phyloP scores from a whole-genome alignment of 35 echinoderm and acorn worm species.

The Ophiothrix spiculata region DNA sequence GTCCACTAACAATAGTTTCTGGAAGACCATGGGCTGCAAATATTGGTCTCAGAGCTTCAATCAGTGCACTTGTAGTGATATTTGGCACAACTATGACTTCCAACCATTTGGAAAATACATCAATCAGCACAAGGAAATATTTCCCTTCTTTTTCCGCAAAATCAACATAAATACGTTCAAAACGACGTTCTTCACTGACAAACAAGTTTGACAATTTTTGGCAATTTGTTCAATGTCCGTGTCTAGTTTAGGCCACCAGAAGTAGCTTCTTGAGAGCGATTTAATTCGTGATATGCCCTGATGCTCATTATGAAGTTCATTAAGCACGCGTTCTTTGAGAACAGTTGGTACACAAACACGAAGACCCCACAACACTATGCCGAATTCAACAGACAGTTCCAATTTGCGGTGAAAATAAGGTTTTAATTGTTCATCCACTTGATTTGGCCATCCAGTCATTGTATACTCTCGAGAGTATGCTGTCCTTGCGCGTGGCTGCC shows the following conservation, averaged over 20 bases:
- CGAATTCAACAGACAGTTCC: conserved; percentile 59
- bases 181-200: conserved; percentile 20
- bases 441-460: conserved; percentile 69
- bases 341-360: conserved; percentile 45
- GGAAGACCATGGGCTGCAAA: conserved; percentile 69
- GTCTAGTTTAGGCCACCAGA: conserved; percentile 65
- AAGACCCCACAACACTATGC: conserved; percentile 57
- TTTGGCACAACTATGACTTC: conserved; percentile 39
- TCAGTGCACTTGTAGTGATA: conserved; percentile 36
- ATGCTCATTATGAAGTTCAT: conserved; percentile 61
- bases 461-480: conserved; percentile 45
- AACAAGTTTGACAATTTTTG: conserved; percentile 42
- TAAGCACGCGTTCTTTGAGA: conserved; percentile 27
- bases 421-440: conserved; percentile 41
- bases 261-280: conserved; percentile 30
- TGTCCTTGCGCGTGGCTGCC: conserved; percentile 57
- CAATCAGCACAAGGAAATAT: conserved; percentile 37
- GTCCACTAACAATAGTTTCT: conserved; percentile 54
- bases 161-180: conserved; percentile 50
- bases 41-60: conserved; percentile 29
- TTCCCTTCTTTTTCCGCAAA: conserved; percentile 49
- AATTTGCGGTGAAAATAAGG: conserved; percentile 28
- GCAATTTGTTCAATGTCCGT: conserved; percentile 46
- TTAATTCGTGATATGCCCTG: conserved; percentile 55
- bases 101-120: conserved; percentile 57